Base-by-base conservation (phyloP, 1,140 invertebrate genomes). In the Leptinotarsa lineolata region DNA sequence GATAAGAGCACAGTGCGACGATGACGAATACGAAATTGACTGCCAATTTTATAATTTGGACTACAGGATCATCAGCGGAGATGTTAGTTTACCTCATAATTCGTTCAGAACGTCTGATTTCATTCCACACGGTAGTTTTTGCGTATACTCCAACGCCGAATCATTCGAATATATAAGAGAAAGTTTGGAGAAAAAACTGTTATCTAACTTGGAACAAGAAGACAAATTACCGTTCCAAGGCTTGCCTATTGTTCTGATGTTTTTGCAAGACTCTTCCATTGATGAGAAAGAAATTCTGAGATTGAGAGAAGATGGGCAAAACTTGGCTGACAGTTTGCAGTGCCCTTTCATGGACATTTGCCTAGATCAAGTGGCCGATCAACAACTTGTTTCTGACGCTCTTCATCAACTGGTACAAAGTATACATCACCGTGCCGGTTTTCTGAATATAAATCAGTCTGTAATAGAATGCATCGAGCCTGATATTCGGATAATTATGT, bases 131-230 rank as follows among this genome's bases (percentile, higher is more conserved):
- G 92, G 93, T 64, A 93, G 93, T 71, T 94, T 95, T 84, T 94
- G 93, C 83, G 93, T 97, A 30, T 99, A 95, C 85, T 94, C 95
- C 77, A 95, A 96, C 82, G 92, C 93, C 76, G 92, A 95, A 78
- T 94, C 94, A 2, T 93, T 98, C 81, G 95, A 97, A 79, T 97
- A 96, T 83, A 92, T 98, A 58, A 89, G 95, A 78, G 92, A 93
- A 74, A 96, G 95, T 83, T 88, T 98, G 73, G 95, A 97, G 81
- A 96, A 96, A 84, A 97, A 95, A 13, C 86, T 98, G 6, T 85
- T 97, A 0, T 94, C 94, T 4, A 97, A 96, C 89, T 87, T 97
- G 70, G 94, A 96, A 83, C 92, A 95, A 81, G 95, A 97, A 80
- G 95, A 97, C 81, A 91, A 94, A 76, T 83, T 93, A 68, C 92